These are phyloP conservation scores for Bubalus kerabau DNA, from an alignment of 2,113 vertebrate species.

Conservation along the genomic window DNA sequence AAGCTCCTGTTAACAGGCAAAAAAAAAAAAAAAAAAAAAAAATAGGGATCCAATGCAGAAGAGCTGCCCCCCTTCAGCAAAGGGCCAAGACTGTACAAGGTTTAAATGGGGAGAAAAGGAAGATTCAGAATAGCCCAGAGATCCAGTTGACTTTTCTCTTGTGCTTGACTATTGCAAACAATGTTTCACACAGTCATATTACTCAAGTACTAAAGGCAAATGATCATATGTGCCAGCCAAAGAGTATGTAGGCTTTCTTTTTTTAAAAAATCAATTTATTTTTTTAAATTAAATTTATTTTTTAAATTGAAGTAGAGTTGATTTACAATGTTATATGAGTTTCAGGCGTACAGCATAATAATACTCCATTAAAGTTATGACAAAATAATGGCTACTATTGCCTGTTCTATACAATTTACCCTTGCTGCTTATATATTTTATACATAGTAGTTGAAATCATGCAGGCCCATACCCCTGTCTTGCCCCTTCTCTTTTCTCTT, in stretches of 20 bases:
- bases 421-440: background rate
- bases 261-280: background rate
- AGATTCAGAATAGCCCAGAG: background rate
- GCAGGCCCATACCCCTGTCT: background rate
- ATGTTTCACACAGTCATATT: background rate
- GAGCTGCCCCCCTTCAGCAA: background rate
- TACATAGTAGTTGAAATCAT: background rate
- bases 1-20: background rate
- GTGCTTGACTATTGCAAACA: background rate
- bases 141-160: background rate
- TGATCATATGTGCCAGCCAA: background rate
- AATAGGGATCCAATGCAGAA: background rate
- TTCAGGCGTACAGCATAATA: background rate
- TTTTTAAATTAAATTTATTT: background rate
- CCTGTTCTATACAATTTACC: background rate
- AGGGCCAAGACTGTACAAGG: background rate
- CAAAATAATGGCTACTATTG: background rate
- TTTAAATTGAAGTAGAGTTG: background rate
- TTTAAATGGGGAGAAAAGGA: background rate
- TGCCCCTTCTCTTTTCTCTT: background rate
- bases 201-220: background rate
- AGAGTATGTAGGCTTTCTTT: background rate
- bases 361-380: background rate
- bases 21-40: background rate
- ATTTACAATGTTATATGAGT: background rate